Conservation (phyloP, 2,888 invertebrate genomes). For the Vanessa cardui region DNA sequence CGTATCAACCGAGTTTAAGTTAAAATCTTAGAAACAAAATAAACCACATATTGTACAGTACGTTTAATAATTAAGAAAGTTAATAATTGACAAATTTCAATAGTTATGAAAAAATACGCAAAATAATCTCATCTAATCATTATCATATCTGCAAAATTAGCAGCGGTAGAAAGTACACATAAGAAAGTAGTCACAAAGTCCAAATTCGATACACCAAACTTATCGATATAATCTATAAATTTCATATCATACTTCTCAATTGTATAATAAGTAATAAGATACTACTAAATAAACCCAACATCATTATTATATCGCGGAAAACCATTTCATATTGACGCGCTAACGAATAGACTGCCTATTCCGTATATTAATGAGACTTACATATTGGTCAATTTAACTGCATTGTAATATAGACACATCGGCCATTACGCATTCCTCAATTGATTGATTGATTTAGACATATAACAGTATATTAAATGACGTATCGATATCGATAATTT, state of each 20-base stretch:
- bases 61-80: no score
- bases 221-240: background rate
- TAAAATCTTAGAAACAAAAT: no score
- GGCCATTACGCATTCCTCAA: constrained; percentile 59
- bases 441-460: constrained; percentile 65
- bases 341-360: constrained; percentile 46
- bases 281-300: constrained; percentile 32
- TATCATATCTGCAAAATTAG: no score
- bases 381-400: constrained; percentile 56
- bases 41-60: no score
- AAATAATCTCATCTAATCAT: no score
- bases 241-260: background rate
- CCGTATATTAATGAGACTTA: constrained; percentile 68
- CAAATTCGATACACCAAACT: no score
- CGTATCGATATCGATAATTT: constrained; percentile 42
- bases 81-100: no score
- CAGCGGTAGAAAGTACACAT: no score
- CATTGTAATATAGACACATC: constrained; percentile 62
- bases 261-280: constrained; percentile 26
- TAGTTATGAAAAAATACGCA: no score
- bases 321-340: constrained; percentile 30
- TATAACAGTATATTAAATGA: constrained; percentile 58
- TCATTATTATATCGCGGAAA: constrained; percentile 40
- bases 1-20: no score
- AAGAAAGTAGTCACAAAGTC: no score